Evolutionary conservation across 37 sponge, comb jelly and placozoan genomes (phyloP).

Genomic region (Haliclona indistincta): DNA sequence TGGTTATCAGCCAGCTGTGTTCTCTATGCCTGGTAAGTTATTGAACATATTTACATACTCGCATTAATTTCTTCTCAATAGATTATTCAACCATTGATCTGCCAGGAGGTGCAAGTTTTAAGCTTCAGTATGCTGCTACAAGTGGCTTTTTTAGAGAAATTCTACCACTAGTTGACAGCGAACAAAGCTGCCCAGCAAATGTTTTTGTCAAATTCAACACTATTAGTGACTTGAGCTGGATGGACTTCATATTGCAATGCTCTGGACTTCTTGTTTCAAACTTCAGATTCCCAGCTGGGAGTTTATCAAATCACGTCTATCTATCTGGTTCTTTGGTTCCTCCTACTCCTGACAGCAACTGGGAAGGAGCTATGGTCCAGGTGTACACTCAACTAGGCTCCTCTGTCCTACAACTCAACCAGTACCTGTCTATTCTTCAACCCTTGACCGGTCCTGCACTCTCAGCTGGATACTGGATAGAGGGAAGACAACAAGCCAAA

Average conservation of each 20-base stretch:
- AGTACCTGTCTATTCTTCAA: background rate
- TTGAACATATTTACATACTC: no score
- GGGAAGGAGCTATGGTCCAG: background rate
- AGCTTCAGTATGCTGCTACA: no score
- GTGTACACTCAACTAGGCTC: background rate
- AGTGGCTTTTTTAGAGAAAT: conserved; percentile 4
- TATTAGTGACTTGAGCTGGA: background rate
- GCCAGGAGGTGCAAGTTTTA: no score
- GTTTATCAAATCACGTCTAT: background rate
- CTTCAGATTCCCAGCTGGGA: background rate
- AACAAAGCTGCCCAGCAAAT: conserved; percentile 7
- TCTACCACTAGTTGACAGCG: conserved; percentile 7
- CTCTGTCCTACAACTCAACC: background rate
- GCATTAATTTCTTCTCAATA: no score
- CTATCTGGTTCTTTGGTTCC: background rate
- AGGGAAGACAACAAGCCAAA: background rate
- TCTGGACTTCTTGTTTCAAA: background rate
- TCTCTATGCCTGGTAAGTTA: no score
- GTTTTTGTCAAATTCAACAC: conserved; percentile 12
- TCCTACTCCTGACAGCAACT: background rate
- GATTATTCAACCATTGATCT: no score
- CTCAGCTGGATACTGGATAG: background rate
- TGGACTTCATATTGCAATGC: background rate
- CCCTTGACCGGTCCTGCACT: background rate
- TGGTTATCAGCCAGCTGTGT: no score